Percentiles rank a stretch among this genome's conserved stretches.
Conservation (phyloP, 2,888 invertebrate species). For the Pristionchus exspectatus region DNA sequence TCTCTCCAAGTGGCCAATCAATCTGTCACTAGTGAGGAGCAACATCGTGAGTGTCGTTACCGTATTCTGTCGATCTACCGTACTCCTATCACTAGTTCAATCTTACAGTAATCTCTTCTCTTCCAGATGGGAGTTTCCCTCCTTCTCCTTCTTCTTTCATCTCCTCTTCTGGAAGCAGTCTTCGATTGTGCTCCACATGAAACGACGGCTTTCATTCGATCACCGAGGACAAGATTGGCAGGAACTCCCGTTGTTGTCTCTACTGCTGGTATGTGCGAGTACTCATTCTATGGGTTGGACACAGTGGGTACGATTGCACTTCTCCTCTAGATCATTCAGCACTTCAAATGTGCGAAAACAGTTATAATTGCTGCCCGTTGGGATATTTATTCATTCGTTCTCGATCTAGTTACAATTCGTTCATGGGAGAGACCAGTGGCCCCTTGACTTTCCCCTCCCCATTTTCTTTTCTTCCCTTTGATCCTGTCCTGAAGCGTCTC, state of each 20-base stretch:
- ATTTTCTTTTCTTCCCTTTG: conserved; percentile 39
- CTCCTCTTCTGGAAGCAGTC: conserved; percentile 56
- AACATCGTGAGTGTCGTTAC: background rate
- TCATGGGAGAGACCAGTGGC: background rate
- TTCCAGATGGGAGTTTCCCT: conserved; percentile 40
- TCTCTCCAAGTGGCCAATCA: background rate
- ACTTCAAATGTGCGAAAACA: background rate
- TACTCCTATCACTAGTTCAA: background rate
- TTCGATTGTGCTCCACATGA: conserved; percentile 74
- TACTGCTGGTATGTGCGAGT: conserved; percentile 75
- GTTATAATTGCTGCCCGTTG: background rate
- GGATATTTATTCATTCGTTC: conserved; percentile 1
- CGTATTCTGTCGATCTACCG: background rate
- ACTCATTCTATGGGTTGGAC: conserved; percentile 5
- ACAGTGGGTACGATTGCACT: background rate
- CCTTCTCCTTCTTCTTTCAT: conserved; percentile 33
- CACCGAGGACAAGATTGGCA: conserved; percentile 77
- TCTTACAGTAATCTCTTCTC: background rate
- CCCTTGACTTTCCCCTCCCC: conserved; percentile 33
- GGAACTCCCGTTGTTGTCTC: conserved; percentile 79
- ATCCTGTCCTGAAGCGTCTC: conserved; percentile 35
- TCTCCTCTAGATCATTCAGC: background rate
- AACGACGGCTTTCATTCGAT: conserved; percentile 77
- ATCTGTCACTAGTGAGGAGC: background rate
- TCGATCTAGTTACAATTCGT: background rate